Base-by-base conservation (phyloP, 2,888 invertebrate genomes). In the Pantelozetes paolii region DNA sequence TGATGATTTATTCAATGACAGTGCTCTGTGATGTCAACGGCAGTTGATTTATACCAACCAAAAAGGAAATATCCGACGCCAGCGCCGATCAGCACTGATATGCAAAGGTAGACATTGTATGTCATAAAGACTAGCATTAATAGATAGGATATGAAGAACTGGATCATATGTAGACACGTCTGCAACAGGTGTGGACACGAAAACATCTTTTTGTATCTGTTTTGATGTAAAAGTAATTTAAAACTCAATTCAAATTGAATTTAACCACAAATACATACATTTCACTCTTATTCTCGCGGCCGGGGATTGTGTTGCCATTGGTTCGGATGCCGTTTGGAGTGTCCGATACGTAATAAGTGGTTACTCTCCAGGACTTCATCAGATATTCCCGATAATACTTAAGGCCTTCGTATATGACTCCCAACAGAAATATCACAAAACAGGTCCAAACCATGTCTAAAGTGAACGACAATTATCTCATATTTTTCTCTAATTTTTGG, bases 71-170 rank as follows among this genome's bases (percentile, higher is more conserved):
- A 96, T 28, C 96, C 96, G 18, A 90, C 86, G 0, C 91, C 93
- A 1, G 94, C 92, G 57, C 96, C 96, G 13, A 91, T 81, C 0
- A 94, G 90, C 0, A 95, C 91, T 0, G 94, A 91, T 69, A 92
- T 82, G 82, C 94, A 94, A 75, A 97, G 86, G 92, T 94, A 96
- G 23, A 90, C 89, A 82, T 96, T 96, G 86, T 93, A 96, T 0
- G 96, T 95, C 96, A 96, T 96, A 82, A 96, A 95, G 79, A 95
- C 91, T 82, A 96, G 85, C 96, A 96, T 96, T 71, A 96, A 86
- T 84, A 94, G 89, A 83, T 96, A 95, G 78, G 94, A 92, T 77
- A 95, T 85, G 75, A 92, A 87, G 80, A 95, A 91, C 84, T 95
- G 95, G 26, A 95, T 80, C 76, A 94, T 89, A 82, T 96, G 95